Percentiles rank a stretch among this genome's conserved stretches.
phyloP scores from a whole-genome alignment of 2,113 vertebrate genomes.

The Microtus richardsoni region DNA sequence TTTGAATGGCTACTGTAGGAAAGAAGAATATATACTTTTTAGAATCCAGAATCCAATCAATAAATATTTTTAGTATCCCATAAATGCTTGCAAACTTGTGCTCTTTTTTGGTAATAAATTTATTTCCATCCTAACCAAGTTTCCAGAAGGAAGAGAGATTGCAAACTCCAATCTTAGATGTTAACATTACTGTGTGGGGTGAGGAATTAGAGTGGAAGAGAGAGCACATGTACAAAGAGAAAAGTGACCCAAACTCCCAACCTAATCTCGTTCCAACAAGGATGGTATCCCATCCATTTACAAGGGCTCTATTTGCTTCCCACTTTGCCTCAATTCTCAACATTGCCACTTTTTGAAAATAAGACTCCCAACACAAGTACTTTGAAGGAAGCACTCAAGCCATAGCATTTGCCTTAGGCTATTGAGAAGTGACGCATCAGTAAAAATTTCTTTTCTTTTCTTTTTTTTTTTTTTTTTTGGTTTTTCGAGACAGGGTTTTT shows the following conservation, averaged over 20 bases:
- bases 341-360: not conserved
- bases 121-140: not conserved
- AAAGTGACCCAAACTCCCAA: not conserved
- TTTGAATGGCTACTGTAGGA: conserved; percentile 27
- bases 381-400: not conserved
- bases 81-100: not conserved
- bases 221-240: not conserved
- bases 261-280: not conserved
- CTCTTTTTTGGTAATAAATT: not conserved
- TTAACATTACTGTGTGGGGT: not conserved
- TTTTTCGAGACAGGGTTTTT: no score
- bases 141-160: conserved; percentile 17
- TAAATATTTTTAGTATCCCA: not conserved
- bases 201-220: not conserved
- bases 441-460: no score
- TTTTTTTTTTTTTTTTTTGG: no score
- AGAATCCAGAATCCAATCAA: not conserved
- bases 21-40: not conserved
- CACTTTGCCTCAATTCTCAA: not conserved
- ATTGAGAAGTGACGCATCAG: not conserved
- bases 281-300: not conserved
- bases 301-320: not conserved
- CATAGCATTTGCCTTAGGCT: not conserved
- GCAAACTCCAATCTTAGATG: not conserved
- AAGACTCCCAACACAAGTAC: no score